A percentile compares a stretch with the other conserved stretches of the same genome.
phyloP scores from a whole-genome alignment of 2,888 invertebrate genomes.

The Bellardia pandia region DNA sequence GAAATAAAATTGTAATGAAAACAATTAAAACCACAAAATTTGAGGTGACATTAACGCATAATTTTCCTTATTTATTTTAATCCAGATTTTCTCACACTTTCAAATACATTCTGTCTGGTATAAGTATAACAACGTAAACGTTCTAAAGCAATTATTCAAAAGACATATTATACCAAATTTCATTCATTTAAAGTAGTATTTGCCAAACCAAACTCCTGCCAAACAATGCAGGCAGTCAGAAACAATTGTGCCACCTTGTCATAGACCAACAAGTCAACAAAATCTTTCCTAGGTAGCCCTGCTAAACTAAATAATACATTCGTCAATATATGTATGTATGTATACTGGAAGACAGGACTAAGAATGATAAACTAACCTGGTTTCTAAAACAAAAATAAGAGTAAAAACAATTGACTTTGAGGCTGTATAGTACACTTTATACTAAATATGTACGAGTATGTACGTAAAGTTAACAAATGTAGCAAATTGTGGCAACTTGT shows the following conservation, averaged over 20 bases:
- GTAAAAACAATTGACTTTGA: slow-evolving; percentile 65
- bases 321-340: neutral
- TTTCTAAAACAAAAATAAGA: neutral
- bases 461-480: slow-evolving; percentile 40
- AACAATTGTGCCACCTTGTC: slow-evolving; percentile 58
- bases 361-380: slow-evolving; percentile 39
- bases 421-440: slow-evolving; percentile 35
- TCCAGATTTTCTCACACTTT: slow-evolving; percentile 70
- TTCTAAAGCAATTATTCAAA: slow-evolving; percentile 58
- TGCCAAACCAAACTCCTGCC: slow-evolving; percentile 54
- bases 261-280: slow-evolving; percentile 6
- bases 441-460: slow-evolving; percentile 8
- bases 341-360: neutral
- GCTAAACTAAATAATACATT: slow-evolving; percentile 57
- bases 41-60: slow-evolving; percentile 12
- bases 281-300: neutral
- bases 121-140: slow-evolving; percentile 20
- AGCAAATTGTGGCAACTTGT: slow-evolving; percentile 66
- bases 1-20: neutral
- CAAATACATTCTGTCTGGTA: slow-evolving; percentile 39
- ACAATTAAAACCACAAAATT: slow-evolving; percentile 23
- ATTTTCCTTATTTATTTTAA: slow-evolving; percentile 60
- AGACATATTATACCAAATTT: slow-evolving; percentile 14
- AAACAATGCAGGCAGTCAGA: slow-evolving; percentile 40
- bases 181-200: slow-evolving; percentile 53